Evolutionary conservation across 1,140 invertebrate genomes (phyloP).

Genomic region (Drosophila tropicalis): DNA sequence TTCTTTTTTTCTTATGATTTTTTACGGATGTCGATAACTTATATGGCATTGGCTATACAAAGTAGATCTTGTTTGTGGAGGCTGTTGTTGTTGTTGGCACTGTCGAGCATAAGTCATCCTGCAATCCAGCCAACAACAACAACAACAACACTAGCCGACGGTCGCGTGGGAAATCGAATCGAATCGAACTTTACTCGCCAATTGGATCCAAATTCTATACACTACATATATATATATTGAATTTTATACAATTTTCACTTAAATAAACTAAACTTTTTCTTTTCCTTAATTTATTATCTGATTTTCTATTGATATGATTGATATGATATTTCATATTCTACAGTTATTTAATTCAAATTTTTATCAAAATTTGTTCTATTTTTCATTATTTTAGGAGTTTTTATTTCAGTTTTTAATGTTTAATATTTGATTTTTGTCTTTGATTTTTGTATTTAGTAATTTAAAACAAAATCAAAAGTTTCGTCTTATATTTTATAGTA

Average conservation of each 20-base stretch:
- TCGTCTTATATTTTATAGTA: not conserved
- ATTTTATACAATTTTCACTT: not conserved
- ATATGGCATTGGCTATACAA: slow-evolving; percentile 66
- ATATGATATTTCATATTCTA: slow-evolving; percentile 1
- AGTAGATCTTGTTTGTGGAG: slow-evolving; percentile 58
- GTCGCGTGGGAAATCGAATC: slow-evolving; percentile 63
- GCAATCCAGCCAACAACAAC: slow-evolving; percentile 46
- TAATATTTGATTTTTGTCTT: slow-evolving; percentile 12
- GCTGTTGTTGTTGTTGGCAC: slow-evolving; percentile 36
- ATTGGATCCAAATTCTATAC: not conserved
- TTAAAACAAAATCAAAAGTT: too few relatives aligned
- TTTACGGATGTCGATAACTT: slow-evolving; percentile 78
- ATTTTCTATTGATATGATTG: not conserved
- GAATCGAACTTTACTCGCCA: slow-evolving; percentile 1
- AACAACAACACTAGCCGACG: slow-evolving; percentile 50
- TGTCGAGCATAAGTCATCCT: slow-evolving; percentile 58
- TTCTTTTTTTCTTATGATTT: slow-evolving; percentile 50
- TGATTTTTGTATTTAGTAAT: not conserved
- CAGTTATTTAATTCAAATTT: not conserved
- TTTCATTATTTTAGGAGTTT: slow-evolving; percentile 11
- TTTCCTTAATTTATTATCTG: not conserved
- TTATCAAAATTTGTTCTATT: not conserved
- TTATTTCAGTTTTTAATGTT: slow-evolving; percentile 11
- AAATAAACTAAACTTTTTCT: not conserved
- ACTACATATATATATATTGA: not conserved